A percentile compares a stretch with the other conserved stretches of the same genome.
Evolutionary conservation across 1,140 invertebrate genomes (phyloP).

Genomic region (Zaprionus africanus): DNA sequence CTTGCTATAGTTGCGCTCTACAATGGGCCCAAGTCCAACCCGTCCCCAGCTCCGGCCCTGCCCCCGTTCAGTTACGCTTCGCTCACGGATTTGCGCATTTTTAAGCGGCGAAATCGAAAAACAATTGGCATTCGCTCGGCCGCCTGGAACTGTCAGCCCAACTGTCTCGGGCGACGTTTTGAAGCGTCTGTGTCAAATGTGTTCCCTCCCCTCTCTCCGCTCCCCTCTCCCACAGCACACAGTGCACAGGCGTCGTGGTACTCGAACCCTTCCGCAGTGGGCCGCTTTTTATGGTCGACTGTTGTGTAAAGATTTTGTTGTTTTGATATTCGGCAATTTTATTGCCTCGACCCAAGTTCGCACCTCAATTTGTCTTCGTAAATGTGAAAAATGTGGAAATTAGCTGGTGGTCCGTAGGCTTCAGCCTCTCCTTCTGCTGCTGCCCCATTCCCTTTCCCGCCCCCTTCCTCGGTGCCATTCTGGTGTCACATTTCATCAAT

Average conservation of each 20-base stretch:
- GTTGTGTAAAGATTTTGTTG: constrained; percentile 78
- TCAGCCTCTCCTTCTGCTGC: neutral
- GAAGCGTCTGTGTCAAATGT: constrained; percentile 56
- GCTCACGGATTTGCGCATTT: constrained; percentile 65
- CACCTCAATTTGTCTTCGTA: constrained; percentile 84
- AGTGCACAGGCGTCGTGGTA: neutral
- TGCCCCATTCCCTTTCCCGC: neutral
- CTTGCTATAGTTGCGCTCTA: constrained; percentile 21
- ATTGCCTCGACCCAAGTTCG: constrained; percentile 84
- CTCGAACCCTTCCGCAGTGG: constrained; percentile 42
- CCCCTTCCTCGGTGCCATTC: constrained; percentile 22
- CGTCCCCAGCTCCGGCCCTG: constrained; percentile 8
- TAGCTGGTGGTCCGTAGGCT: constrained; percentile 67
- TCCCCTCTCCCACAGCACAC: neutral
- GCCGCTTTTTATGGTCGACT: constrained; percentile 65
- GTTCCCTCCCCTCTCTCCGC: constrained; percentile 28
- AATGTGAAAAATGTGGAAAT: constrained; percentile 84
- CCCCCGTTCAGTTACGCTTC: constrained; percentile 15
- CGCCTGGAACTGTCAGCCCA: constrained; percentile 61
- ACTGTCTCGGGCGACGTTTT: constrained; percentile 32
- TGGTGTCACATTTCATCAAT: constrained; percentile 75
- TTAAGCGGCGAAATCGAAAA: constrained; percentile 75
- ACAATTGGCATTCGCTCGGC: constrained; percentile 78
- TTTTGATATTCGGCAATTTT: constrained; percentile 83
- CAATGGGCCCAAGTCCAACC: constrained; percentile 28